Conservation (phyloP, 2,113 vertebrate genomes). For the Ranitomeya imitator region DNA sequence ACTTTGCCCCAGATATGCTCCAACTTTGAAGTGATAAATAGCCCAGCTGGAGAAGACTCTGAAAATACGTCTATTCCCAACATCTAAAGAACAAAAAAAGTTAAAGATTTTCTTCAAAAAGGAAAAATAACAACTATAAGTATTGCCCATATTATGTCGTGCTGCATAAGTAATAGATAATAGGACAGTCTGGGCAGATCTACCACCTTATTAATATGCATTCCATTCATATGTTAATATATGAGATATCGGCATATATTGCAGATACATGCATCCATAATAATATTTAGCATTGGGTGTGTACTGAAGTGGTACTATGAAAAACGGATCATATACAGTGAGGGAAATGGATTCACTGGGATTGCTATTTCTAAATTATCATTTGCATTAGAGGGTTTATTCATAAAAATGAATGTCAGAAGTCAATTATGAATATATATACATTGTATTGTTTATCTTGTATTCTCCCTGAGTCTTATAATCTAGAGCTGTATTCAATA, state of each 20-base stretch:
- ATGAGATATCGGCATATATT: no score
- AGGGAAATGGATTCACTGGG: no score
- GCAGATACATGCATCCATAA: no score
- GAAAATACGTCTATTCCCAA: slow-evolving; percentile 16
- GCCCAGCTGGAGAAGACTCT: slow-evolving; percentile 14
- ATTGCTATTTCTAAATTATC: no score
- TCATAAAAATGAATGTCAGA: not conserved
- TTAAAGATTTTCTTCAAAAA: slow-evolving; percentile 1
- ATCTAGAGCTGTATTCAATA: no score
- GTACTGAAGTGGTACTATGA: no score
- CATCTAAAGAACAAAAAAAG: slow-evolving; percentile 1
- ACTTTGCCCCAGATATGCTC: slow-evolving; percentile 47
- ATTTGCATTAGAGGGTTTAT: no score
- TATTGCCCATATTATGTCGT: not conserved
- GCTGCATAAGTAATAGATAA: not conserved
- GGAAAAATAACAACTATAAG: not conserved
- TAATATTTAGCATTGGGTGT: no score
- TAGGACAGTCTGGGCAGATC: not conserved
- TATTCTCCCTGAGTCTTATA: not conserved
- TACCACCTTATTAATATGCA: no score
- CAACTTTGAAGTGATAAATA: slow-evolving; percentile 39
- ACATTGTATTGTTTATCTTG: not conserved
- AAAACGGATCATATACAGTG: no score
- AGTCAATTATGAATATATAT: not conserved
- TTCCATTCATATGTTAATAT: no score